Evolutionary conservation across 2,113 vertebrate genomes (phyloP).

Genomic region (Cinclus cinclus): DNA sequence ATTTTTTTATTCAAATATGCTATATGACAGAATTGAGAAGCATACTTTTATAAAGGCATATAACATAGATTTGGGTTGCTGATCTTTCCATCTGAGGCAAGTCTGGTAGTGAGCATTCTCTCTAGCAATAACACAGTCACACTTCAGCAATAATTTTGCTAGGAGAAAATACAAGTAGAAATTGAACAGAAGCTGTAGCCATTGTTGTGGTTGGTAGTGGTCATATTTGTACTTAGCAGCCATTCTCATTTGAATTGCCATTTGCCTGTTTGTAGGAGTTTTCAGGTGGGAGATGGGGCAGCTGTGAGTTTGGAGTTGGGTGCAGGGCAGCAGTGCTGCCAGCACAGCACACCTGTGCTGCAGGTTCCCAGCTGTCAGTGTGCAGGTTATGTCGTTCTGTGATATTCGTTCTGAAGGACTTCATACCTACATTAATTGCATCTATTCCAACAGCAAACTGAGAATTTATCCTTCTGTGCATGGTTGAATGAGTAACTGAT

Average conservation of each 20-base stretch:
- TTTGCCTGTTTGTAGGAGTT: neutral
- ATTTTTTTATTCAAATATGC: neutral
- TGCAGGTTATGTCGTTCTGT: neutral
- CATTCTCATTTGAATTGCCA: neutral
- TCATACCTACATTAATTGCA: neutral
- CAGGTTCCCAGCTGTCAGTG: neutral
- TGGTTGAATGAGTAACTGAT: neutral
- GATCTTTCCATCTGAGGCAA: neutral
- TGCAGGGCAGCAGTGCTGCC: neutral
- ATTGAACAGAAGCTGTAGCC: neutral
- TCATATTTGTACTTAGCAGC: neutral
- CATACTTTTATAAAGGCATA: neutral
- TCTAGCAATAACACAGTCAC: neutral
- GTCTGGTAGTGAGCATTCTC: neutral
- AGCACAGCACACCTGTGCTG: accelerated
- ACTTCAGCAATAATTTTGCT: neutral
- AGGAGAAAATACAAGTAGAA: neutral
- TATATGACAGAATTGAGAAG: neutral
- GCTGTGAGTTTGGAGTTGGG: neutral
- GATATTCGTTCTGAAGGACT: neutral
- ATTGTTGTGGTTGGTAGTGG: neutral
- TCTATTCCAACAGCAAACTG: neutral
- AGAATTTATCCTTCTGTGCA: neutral
- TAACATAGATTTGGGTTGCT: neutral
- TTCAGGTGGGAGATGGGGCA: neutral